Base-by-base conservation (phyloP, 2,797 vertebrate genomes). In the Pantherophis vulpinus region DNA sequence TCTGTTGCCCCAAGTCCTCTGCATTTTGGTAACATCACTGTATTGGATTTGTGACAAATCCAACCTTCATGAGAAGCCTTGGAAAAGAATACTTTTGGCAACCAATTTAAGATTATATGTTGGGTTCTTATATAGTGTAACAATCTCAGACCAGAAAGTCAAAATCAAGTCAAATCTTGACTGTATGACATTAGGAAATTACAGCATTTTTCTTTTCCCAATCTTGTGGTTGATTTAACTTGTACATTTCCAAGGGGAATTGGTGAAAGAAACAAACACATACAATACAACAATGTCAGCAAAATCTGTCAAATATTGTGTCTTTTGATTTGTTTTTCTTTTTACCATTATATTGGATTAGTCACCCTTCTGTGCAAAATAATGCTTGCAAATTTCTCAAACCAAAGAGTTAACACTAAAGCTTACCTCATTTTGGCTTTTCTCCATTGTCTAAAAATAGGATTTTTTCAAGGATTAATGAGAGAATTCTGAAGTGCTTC, bases 391-490 rank as follows among this genome's bases (percentile, higher is more conserved):
- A 59, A 70, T 32, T 70, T 27, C 60, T 89, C 12, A 60, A 29
- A 56, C 55, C 63, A 74, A 93, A 66, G 89, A 61, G 51, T 93
- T 91, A 91, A 89, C 59, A 89, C 2, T 29, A 66, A 91, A 89
- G 27, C 25, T 63, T 88, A 63, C 58, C 42, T 79, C 61, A n/a
- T 56, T 86, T 56, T 88, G 83, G 16, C n/a, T 13, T 89, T 70
- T 89, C 16, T 63, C 51, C 58, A 58, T 18, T 74, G 37, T 59
- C 55, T 56, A 59, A 91, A 83, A 91, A 54, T 20, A 79, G 55
- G 29, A 92, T 13, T 93, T 56, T 93, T 55, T 59, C 59, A 2
- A 60, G 87, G 29, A 93, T 95, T 90, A 91, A 92, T 37, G 92
- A 88, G 58, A 74, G 92, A 94, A 90, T 4, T 51, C 91, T 92